Percentiles rank a stretch among this genome's conserved stretches.
phyloP scores from a whole-genome alignment of 2,113 vertebrate species.

The Paradisaea rubra region DNA sequence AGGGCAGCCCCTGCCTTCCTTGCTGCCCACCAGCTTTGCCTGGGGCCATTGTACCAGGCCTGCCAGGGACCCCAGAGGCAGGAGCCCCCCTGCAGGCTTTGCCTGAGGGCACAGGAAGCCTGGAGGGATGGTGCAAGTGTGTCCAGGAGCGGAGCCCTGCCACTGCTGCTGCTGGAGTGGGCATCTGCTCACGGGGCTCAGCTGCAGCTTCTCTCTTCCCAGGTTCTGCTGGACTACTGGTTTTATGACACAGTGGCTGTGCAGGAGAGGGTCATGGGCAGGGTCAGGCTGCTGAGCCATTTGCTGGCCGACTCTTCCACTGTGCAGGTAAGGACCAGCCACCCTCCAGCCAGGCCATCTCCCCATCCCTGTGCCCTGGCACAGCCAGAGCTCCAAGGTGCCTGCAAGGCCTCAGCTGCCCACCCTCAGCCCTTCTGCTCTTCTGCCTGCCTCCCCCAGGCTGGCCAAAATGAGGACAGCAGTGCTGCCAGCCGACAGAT shows the following conservation, averaged over 20 bases:
- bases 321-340: not conserved
- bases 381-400: not conserved
- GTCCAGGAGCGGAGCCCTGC: not conserved
- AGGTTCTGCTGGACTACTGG: not conserved
- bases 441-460: not conserved
- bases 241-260: not conserved
- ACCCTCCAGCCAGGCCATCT: not conserved
- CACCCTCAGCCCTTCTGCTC: not conserved
- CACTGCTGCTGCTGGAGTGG: not conserved
- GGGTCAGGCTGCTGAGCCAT: not conserved
- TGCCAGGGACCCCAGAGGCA: not conserved
- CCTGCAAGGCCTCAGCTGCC: not conserved
- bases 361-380: not conserved
- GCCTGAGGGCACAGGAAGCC: not conserved
- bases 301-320: accelerated
- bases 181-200: not conserved
- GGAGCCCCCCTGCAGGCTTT: not conserved
- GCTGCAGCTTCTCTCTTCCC: not conserved
- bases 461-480: not conserved
- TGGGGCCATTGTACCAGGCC: too few relatives aligned
- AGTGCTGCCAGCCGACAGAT: not conserved
- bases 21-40: not conserved
- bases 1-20: not conserved
- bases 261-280: not conserved
- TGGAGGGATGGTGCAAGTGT: not conserved